These are phyloP conservation scores for Drosophila oshimai DNA, from an alignment of 1,140 invertebrate genomes.

Conservation along the genomic window DNA sequence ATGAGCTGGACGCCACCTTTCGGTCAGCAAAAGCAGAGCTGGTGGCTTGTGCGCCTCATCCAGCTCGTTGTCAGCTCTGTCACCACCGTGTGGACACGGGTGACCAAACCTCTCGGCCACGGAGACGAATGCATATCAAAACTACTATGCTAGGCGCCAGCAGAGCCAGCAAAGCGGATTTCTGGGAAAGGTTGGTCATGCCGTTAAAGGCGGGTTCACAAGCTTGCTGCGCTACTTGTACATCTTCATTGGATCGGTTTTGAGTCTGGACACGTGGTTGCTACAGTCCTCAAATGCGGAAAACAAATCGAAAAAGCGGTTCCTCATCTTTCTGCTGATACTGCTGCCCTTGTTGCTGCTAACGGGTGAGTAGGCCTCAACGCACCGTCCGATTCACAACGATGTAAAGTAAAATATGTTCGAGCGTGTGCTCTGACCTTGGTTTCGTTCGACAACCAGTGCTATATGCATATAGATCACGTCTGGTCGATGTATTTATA, in stretches of 20 bases:
- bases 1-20: constrained; percentile 67
- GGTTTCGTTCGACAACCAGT: constrained; percentile 3
- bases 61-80: constrained; percentile 54
- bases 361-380: constrained; percentile 82
- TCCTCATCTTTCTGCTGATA: constrained; percentile 80
- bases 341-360: constrained; percentile 83
- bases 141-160: constrained; percentile 42
- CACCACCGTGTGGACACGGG: constrained; percentile 47
- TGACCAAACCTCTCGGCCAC: constrained; percentile 39
- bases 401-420: constrained; percentile 53
- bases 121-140: constrained; percentile 52
- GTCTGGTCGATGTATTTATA: constrained; percentile 35
- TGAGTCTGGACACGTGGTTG: constrained; percentile 83
- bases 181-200: not conserved
- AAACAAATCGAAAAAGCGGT: constrained; percentile 74
- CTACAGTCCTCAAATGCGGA: constrained; percentile 69
- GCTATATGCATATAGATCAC: constrained; percentile 36
- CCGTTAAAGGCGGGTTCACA: constrained; percentile 42
- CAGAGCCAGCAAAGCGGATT: constrained; percentile 29
- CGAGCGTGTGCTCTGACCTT: constrained; percentile 37
- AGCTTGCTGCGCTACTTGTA: constrained; percentile 62
- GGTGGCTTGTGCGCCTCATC: constrained; percentile 63
- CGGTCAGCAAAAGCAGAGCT: constrained; percentile 40
- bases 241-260: constrained; percentile 74
- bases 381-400: not conserved